Percentiles rank a stretch among this genome's conserved stretches.
Conservation (phyloP, 2,797 vertebrate species). For the Tamandua tetradactyla region DNA sequence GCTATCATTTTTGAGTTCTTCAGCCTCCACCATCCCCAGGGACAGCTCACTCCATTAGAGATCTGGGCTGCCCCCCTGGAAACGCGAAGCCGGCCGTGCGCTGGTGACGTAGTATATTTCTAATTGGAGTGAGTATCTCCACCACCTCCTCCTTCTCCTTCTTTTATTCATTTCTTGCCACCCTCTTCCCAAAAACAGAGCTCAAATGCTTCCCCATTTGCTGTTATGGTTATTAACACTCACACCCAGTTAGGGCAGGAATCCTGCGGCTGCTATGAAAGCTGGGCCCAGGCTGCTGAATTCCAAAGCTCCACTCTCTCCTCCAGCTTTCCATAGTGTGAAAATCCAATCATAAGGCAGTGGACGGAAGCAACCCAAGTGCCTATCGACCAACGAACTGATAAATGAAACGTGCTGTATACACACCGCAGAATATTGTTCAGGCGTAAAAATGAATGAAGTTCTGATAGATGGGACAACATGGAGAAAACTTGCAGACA, state of each 20-base stretch:
- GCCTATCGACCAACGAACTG: no score
- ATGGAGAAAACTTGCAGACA: no score
- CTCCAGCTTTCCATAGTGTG: background rate
- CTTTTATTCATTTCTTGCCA: background rate
- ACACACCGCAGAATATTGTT: no score
- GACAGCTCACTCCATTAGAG: background rate
- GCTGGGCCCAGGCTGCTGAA: background rate
- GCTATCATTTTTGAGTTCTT: slow-evolving; percentile 41
- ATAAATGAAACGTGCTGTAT: no score
- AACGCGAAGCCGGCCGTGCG: background rate
- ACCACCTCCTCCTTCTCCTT: background rate
- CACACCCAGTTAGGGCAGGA: background rate
- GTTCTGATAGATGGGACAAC: no score
- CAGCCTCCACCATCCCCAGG: background rate
- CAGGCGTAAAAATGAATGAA: no score
- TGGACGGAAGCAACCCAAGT: no score
- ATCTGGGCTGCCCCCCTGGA: background rate
- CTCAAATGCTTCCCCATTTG: background rate
- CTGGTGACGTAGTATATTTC: background rate
- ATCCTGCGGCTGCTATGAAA: background rate
- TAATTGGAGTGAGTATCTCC: slow-evolving; percentile 44
- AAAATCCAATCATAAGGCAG: background rate
- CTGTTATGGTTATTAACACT: background rate
- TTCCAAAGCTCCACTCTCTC: slow-evolving; percentile 12
- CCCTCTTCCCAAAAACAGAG: background rate